Base-by-base conservation (phyloP, 2,888 invertebrate genomes). In the Leucophenga montana region DNA sequence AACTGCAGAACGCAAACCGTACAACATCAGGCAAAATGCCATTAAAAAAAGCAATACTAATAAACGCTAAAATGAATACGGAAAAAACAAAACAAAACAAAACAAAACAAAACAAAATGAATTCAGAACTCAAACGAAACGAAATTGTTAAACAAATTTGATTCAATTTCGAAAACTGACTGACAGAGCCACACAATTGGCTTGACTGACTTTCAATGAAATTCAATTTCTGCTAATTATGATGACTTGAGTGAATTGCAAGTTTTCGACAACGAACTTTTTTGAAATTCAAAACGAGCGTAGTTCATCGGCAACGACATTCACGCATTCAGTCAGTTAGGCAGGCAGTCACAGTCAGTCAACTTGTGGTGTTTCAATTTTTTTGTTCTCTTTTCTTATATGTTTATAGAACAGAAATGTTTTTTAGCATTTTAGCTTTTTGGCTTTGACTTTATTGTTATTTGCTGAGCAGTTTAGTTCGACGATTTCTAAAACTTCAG, bases 171-270 rank as follows among this genome's bases (percentile, higher is more conserved):
- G 59, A 67, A 69, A 31, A 20, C 22, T 27, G 27, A 27, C 27
- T 27, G 27, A 27, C 27, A 27, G 27, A 27, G 27, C 27, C 27
- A 27, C 27, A 27, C 27, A 27, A 27, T 27, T 2, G 22, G 11
- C 20, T 22, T 18, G 22, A 69, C 56, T 59, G 54, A 33, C 61
- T 66, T 66, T 33, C 67, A 70, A 70, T 67, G 54, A 70, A 70
- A 70, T 62, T 70, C 70, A 66, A 70, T 67, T 70, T 44, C 16
- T 22, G 31, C 31, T 70, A 67, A 70, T 70, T 70, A 67, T 67
- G 62, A 70, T 27, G 57, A 16, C 31, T 20, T 62, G 44, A 16
- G 65, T 48, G 14, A 65, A 48, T 50, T 50, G 50, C 27, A 50
- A 48, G 8, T 65, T 65, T 64, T 16, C 54, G 20, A 18, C 54